Evolutionary conservation across 2,113 vertebrate genomes (phyloP).

Genomic region (Labrus mixtus): DNA sequence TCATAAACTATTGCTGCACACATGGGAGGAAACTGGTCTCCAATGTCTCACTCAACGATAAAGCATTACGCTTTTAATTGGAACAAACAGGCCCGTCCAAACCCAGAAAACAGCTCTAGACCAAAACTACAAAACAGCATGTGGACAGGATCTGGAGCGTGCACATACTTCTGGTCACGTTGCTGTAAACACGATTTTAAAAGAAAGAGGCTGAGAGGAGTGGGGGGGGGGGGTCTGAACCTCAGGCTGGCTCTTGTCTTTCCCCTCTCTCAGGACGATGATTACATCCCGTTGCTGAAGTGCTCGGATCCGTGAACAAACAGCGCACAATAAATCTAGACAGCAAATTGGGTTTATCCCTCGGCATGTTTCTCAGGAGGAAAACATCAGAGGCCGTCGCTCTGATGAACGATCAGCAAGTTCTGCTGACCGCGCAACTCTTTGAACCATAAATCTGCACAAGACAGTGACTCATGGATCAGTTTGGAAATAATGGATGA

Average conservation of each 20-base stretch:
- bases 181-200: conserved; percentile 7
- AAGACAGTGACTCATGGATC: conserved; percentile 45
- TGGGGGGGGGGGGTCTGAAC: conserved; percentile 24
- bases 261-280: conserved; percentile 15
- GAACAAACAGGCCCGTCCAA: conserved; percentile 3
- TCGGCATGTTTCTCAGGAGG: neutral
- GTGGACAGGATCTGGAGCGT: neutral
- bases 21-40: conserved; percentile 1
- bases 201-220: conserved; percentile 16
- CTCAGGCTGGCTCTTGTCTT: neutral
- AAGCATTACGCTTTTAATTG: neutral
- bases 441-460: neutral
- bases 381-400: neutral
- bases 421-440: conserved; percentile 46
- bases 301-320: conserved; percentile 22
- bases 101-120: conserved; percentile 25
- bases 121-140: neutral
- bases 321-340: conserved; percentile 22
- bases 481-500: conserved; percentile 8
- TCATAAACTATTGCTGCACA: neutral
- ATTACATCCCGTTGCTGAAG: conserved; percentile 30
- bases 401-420: neutral
- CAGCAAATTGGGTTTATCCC: conserved; percentile 25
- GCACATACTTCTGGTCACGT: conserved; percentile 5
- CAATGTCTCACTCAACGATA: neutral